These are phyloP conservation scores for Syngnathus floridae DNA, from an alignment of 2,113 vertebrate genomes.

Conservation along the genomic window DNA sequence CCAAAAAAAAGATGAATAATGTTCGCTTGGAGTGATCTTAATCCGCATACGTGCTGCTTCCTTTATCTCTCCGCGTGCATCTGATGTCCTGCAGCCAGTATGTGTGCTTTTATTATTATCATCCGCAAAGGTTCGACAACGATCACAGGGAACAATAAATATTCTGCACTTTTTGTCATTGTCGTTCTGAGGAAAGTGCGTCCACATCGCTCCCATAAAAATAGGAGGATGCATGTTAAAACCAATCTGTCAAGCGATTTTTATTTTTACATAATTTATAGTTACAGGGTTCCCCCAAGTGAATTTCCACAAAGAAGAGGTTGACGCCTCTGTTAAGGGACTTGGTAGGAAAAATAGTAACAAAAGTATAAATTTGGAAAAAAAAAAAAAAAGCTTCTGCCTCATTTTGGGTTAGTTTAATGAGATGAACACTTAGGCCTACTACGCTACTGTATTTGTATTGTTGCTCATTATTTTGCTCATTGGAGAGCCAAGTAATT, in stretches of 20 bases:
- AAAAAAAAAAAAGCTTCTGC: no score
- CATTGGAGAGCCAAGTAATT: not conserved
- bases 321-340: no score
- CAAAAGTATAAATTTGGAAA: no score
- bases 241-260: not conserved
- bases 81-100: conserved; percentile 20
- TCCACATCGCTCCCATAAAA: not conserved
- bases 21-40: conserved; percentile 13
- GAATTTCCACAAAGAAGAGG: no score
- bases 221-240: not conserved
- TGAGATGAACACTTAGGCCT: no score
- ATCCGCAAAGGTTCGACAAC: conserved; percentile 27
- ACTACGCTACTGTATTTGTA: no score
- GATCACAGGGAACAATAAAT: conserved; percentile 43
- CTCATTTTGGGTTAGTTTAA: no score
- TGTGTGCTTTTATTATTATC: conserved; percentile 16
- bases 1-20: conserved; percentile 20
- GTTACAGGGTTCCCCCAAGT: no score
- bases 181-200: conserved; percentile 16
- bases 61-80: conserved; percentile 19
- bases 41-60: conserved; percentile 17
- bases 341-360: no score
- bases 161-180: conserved; percentile 21
- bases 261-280: not conserved
- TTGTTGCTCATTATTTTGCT: no score